Evolutionary conservation across 2,113 vertebrate species (phyloP).

Genomic region (Acrocephalus kingi): DNA sequence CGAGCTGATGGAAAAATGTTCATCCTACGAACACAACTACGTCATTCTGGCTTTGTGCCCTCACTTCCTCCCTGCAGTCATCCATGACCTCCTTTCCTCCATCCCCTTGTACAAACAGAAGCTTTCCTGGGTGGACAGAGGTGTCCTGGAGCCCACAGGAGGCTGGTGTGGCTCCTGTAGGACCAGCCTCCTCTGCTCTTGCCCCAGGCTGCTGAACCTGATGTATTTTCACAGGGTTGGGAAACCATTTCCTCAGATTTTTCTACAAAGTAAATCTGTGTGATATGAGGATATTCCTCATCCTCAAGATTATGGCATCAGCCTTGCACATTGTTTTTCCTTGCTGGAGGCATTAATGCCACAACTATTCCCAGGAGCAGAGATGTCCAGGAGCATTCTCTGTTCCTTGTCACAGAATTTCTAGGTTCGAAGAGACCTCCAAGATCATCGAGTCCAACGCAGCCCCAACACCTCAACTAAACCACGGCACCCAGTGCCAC

Average conservation of each 20-base stretch:
- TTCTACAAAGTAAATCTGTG: neutral
- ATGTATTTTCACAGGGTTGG: neutral
- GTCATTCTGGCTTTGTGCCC: neutral
- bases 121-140: neutral
- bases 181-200: neutral
- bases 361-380: rapidly evolving
- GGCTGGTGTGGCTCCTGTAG: neutral
- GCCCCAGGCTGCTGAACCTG: neutral
- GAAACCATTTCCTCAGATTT: neutral
- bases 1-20: rapidly evolving
- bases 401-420: neutral
- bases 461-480: too few relatives aligned
- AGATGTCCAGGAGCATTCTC: neutral
- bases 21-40: rapidly evolving
- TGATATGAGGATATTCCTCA: too few relatives aligned
- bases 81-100: neutral
- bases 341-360: neutral
- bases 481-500: too few relatives aligned
- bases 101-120: neutral
- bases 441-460: too few relatives aligned
- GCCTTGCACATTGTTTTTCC: neutral
- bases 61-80: neutral
- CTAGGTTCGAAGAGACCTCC: too few relatives aligned
- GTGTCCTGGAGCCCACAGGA: neutral
- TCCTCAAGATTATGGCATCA: neutral